Base-by-base conservation (phyloP, 2,888 invertebrate genomes). In the Creontiades dilutus region DNA sequence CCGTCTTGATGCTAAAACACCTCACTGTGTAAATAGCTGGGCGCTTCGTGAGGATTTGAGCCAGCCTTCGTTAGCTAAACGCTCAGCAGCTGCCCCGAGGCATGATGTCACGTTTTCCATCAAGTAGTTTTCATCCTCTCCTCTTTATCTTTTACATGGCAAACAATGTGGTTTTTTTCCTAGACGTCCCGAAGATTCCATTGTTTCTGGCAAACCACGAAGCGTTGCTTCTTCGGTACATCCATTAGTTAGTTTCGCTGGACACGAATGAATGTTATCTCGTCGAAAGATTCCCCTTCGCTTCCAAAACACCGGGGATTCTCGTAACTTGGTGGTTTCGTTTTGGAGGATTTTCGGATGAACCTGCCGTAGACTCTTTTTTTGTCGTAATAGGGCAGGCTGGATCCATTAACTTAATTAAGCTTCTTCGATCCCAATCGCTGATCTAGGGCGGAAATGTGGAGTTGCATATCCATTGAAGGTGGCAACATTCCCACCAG, bases 81-180 rank as follows among this genome's bases (percentile, higher is more conserved):
- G 68, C 23, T 23, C 68, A 68, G 23, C 68, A 23, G 68, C 23
- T 37, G 37, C 23, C 27, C 61, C 61, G 16, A 19, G 19, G 61
- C 61, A 61, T 61, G 61, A 68, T 68, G 68, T 68, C 68, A 68
- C 68, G 23, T 68, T 23, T 68, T 68, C 68, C 68, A 68, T 68
- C 68, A 68, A 68, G 68, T 23, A 68, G 68, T 68, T 68, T 68
- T 68, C 68, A 68, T 68, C 68, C 23, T 23, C 68, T 68, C 9
- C 68, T 23, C 68, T 68, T 68, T 68, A 68, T 68, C 68, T 68
- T 68, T 23, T 23, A 68, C 68, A 68, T 68, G 68, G 68, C 27
- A 68, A 68, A 68, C 68, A 68, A 68, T 68, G 68, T 68, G 68
- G 68, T 68, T 68, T 68, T n/a, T 68, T 68, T 68, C 68, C 68